Conservation (phyloP, 2,888 invertebrate genomes). For the Oscheius sp. region DNA sequence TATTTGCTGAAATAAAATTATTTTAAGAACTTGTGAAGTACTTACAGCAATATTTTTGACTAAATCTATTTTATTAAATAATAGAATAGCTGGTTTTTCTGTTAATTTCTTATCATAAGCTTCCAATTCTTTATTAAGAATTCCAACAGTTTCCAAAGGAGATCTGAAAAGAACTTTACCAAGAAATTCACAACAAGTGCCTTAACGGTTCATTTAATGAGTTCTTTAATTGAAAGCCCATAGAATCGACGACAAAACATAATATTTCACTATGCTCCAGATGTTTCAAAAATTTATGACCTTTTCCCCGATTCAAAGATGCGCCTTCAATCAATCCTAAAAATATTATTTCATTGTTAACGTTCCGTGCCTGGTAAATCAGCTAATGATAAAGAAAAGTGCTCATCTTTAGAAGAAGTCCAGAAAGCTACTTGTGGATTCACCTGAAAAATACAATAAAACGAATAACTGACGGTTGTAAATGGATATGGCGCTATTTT, state of each 20-base stretch:
- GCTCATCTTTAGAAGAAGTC: conserved; percentile 25
- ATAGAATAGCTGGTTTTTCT: conserved; percentile 56
- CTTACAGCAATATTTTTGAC: conserved; percentile 22
- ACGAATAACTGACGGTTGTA: conserved; percentile 49
- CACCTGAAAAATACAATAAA: conserved; percentile 16
- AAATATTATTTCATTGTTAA: too few relatives aligned
- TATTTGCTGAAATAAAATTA: conserved; percentile 1
- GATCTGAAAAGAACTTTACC: conserved; percentile 40
- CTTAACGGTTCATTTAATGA: conserved; percentile 56
- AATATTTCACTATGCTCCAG: conserved; percentile 66
- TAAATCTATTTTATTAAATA: conserved; percentile 62
- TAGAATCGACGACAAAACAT: conserved; percentile 62
- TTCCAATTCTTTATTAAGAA: conserved; percentile 63
- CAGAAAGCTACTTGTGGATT: conserved; percentile 51
- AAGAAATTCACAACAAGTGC: conserved; percentile 30
- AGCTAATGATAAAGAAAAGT: conserved; percentile 59
- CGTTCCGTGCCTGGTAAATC: too few relatives aligned
- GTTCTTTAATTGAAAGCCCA: conserved; percentile 62
- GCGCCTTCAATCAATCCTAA: conserved; percentile 66
- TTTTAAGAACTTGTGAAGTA: neutral
- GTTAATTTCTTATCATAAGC: conserved; percentile 50
- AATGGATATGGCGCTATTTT: conserved; percentile 67
- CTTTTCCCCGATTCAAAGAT: conserved; percentile 61
- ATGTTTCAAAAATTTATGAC: conserved; percentile 65
- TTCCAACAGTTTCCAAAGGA: conserved; percentile 59